Base-by-base conservation (phyloP, 2,888 invertebrate species). In the Merodon equestris region DNA sequence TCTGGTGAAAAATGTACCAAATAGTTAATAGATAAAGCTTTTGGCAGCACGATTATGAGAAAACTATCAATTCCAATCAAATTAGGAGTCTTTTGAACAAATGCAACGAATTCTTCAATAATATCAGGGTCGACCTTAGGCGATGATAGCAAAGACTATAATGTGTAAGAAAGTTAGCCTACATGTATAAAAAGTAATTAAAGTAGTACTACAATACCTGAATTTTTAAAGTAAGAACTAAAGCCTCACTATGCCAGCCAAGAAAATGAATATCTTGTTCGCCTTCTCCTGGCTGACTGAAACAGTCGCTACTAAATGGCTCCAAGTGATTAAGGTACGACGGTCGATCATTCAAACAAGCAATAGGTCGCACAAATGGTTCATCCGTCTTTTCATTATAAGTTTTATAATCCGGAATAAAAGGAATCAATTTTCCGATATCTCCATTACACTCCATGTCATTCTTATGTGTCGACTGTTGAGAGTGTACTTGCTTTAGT, bases 1-100 rank as follows among this genome's bases (percentile, higher is more conserved):
- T 91, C 91, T 0, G 93, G 93, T 82, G 91, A 92, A 66, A 90
- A 90, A 36, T 92, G 91, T 34, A 92, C 88, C 82, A 93, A 86
- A 82, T 92, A 88, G 67, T 89, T 86, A 1, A 91, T 88, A 50
- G 90, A 90, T 85, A 92, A 88, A 82, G 90, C 89, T 82, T 90
- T 87, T 40, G 89, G 87, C 84, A 90, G 85, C 83, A 91, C 85
- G 83, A 90, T 86, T 57, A 91, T 87, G 84, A 90, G 86, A 86
- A 92, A 86, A 86, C 91, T 89, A 85, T 90, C 86, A 82, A 90
- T 85, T 60, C 93, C 90, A 84, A 91, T 84, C 77, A 91, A 83
- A 85, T 90, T 87, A 82, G 91, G 87, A 83, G 91, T 90, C 56
- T 91, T 88, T 42, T 91, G 90, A 51, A 93, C 88, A 84, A 93